Base-by-base conservation (phyloP, 2,797 vertebrate species). In the Leuciscus waleckii region DNA sequence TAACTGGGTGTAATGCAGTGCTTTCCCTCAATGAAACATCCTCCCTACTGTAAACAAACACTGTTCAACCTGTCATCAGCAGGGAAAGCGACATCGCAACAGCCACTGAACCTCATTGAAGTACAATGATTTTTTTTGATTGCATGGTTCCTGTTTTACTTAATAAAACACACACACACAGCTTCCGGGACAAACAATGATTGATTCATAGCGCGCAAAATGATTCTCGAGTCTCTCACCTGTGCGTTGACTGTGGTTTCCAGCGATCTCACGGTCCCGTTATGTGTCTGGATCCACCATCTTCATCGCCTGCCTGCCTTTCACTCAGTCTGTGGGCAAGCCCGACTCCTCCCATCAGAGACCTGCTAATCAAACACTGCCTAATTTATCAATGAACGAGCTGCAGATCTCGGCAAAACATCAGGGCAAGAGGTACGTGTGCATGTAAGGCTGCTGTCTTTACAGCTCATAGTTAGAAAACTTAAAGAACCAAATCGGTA, bases 321-420 rank as follows among this genome's bases (percentile, higher is more conserved):
- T 88, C 90, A 61, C 83, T 49, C 51, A 23, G 79, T 46, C 85
- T 85, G 73, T 73, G 86, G 73, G 54, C 69, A 46, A 71, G 23
- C 21, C 54, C 79, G 58, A 70, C 91, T 88, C 90, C 90, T 83
- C 91, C 91, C 87, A 87, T 90, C 90, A 91, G 58, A 89, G 41
- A 78, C 80, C 37, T 56, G 61, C 39, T 85, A 88, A 83, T 87
- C 85, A 74, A 82, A 86, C 56, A 43, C 67, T 37, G 63, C 43
- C 23, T 14, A 7, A 43, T 84, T 78, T 77, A 54, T 83, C 68
- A 86, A 84, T 76, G 77, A 86, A 83, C 68, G 37, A 82, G 43
- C 21, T 7, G 37, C 32, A 8, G 5, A 14, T 23, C 65, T 41
- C 17, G n/a, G 26, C 13, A 6, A 46, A 46, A 69, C 83, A 23